Conservation (phyloP, 2,797 vertebrate species). For the Melopsittacus undulatus region DNA sequence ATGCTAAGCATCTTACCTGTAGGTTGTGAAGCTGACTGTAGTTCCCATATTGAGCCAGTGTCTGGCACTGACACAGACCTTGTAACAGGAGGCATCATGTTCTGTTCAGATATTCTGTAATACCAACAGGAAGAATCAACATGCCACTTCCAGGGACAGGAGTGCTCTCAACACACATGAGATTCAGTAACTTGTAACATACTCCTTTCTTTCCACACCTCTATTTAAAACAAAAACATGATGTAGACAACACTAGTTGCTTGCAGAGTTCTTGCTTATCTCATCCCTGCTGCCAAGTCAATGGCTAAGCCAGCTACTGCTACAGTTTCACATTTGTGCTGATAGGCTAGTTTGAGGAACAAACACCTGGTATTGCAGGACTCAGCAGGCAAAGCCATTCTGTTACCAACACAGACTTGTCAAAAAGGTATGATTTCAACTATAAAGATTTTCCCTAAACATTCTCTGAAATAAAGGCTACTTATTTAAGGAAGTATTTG, state of each 20-base stretch:
- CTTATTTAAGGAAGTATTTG: not conserved
- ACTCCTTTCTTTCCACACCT: slow-evolving; percentile 20
- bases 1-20: slow-evolving; percentile 76
- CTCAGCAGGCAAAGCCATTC: not conserved
- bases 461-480: not conserved
- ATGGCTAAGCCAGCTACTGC: not conserved
- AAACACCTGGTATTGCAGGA: not conserved
- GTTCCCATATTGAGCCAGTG: slow-evolving; percentile 95
- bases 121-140: slow-evolving; percentile 64
- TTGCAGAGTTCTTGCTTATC: not conserved
- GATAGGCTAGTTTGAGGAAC: not conserved
- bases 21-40: slow-evolving; percentile 90
- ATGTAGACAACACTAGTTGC: not conserved
- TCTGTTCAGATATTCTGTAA: slow-evolving; percentile 86
- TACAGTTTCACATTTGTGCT: not conserved
- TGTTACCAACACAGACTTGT: not conserved
- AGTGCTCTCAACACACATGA: not conserved
- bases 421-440: not conserved
- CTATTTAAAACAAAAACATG: slow-evolving; percentile 6
- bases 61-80: slow-evolving; percentile 93
- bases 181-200: slow-evolving; percentile 23
- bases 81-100: slow-evolving; percentile 87
- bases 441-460: not conserved
- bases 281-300: not conserved
- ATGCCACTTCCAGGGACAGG: not conserved